Conservation (phyloP, 1,140 invertebrate species). For the Chymomyza costata region DNA sequence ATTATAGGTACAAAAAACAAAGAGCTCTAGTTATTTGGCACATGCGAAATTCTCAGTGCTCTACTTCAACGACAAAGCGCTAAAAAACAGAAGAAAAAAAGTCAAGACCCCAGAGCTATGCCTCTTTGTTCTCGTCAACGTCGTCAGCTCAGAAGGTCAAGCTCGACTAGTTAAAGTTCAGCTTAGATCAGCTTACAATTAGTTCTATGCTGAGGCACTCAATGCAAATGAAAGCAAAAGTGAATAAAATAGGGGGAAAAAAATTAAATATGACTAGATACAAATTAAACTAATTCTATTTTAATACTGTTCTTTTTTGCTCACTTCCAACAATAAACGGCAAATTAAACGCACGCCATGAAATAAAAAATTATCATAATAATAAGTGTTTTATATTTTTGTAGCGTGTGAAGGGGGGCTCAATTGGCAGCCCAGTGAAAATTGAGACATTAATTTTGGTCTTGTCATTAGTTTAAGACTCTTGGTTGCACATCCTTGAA, state of each 20-base stretch:
- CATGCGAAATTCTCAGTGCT: conserved; percentile 68
- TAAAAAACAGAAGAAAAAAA: conserved; percentile 6
- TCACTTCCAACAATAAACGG: conserved; percentile 25
- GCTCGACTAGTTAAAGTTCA: conserved; percentile 43
- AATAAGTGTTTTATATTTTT: conserved; percentile 12
- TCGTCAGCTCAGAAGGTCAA: conserved; percentile 50
- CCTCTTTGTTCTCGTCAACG: conserved; percentile 15
- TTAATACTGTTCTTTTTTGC: conserved; percentile 17
- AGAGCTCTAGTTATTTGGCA: conserved; percentile 58
- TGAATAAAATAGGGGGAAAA: conserved; percentile 3
- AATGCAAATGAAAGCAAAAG: conserved; percentile 50
- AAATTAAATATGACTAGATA: conserved; percentile 44
- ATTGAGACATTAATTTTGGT: conserved; percentile 9
- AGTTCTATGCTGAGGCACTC: conserved; percentile 38
- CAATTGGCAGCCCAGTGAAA: not conserved
- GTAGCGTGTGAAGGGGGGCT: conserved; percentile 1
- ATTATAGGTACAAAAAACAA: conserved; percentile 22
- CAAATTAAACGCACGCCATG: conserved; percentile 18
- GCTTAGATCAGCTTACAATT: no score
- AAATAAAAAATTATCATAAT: conserved; percentile 7
- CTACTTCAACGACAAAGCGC: conserved; percentile 51
- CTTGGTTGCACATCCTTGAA: conserved; percentile 50
- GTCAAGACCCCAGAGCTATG: conserved; percentile 11
- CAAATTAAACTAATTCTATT: conserved; percentile 25
- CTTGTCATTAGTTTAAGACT: conserved; percentile 27